Conservation (phyloP, 2,113 vertebrate genomes). For the Mugil cephalus region DNA sequence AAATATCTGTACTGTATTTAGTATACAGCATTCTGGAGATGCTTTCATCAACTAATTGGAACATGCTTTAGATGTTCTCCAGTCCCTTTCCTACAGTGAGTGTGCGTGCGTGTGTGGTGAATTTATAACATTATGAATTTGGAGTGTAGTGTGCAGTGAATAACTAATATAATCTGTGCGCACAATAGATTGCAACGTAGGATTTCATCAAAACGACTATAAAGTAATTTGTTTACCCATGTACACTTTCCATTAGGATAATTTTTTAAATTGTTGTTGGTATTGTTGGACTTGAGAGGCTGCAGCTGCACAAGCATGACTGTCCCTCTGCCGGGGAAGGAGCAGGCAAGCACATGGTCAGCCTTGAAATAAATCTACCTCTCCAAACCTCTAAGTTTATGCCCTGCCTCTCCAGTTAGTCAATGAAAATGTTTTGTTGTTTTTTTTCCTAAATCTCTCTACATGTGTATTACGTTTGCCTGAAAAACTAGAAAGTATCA, state of each 20-base stretch:
- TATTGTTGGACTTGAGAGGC: neutral
- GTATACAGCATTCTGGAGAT: conserved; percentile 6
- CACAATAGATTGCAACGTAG: no score
- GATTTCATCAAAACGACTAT: no score
- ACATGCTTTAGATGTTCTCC: neutral
- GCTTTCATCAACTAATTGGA: neutral
- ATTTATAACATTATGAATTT: neutral
- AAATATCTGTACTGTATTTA: neutral
- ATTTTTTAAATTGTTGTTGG: neutral
- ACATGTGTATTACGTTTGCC: no score
- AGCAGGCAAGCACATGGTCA: no score
- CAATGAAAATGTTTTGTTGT: neutral
- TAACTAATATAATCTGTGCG: no score
- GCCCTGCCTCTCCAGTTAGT: neutral
- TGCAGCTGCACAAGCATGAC: neutral
- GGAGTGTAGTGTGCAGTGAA: neutral
- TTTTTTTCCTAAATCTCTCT: no score
- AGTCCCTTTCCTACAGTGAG: no score
- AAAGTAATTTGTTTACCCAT: neutral
- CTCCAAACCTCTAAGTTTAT: neutral
- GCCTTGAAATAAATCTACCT: neutral
- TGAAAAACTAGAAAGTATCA: no score
- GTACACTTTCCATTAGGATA: neutral
- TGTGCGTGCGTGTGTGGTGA: neutral
- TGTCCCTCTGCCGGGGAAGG: no score